Evolutionary conservation across 2,888 invertebrate species (phyloP).

Genomic region (Pammene aurita): DNA sequence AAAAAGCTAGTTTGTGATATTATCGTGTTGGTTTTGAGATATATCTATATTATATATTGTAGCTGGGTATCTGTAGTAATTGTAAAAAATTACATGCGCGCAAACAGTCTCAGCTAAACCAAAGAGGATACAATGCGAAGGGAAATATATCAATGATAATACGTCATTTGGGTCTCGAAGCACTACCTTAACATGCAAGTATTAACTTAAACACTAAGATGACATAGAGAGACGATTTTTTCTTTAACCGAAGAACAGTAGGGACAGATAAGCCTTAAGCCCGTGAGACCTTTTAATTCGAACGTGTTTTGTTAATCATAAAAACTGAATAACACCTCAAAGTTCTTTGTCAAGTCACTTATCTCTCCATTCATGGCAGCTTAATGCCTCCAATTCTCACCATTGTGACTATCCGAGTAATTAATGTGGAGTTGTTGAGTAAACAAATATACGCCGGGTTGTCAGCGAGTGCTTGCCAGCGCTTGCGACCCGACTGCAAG

Average conservation of each 20-base stretch:
- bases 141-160: too few species aligned
- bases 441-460: slow-evolving; percentile 43
- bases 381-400: slow-evolving; percentile 26
- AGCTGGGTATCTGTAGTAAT: too few species aligned
- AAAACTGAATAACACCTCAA: not conserved
- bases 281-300: slow-evolving; percentile 1
- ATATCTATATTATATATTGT: too few species aligned
- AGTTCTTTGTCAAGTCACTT: slow-evolving; percentile 23
- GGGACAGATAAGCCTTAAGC: not conserved
- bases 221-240: too few species aligned
- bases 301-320: not conserved
- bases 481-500: slow-evolving; percentile 52
- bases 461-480: slow-evolving; percentile 50
- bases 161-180: too few species aligned
- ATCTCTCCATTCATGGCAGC: slow-evolving; percentile 27
- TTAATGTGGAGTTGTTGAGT: slow-evolving; percentile 41
- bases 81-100: too few species aligned
- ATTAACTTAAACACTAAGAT: too few species aligned
- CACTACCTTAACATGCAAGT: too few species aligned
- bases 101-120: too few species aligned
- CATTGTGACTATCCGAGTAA: slow-evolving; percentile 24
- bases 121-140: too few species aligned
- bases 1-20: too few species aligned
- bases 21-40: too few species aligned
- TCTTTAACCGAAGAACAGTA: not conserved